phyloP scores from a whole-genome alignment of 2,797 vertebrate genomes.

The Hafferia zeledoni region DNA sequence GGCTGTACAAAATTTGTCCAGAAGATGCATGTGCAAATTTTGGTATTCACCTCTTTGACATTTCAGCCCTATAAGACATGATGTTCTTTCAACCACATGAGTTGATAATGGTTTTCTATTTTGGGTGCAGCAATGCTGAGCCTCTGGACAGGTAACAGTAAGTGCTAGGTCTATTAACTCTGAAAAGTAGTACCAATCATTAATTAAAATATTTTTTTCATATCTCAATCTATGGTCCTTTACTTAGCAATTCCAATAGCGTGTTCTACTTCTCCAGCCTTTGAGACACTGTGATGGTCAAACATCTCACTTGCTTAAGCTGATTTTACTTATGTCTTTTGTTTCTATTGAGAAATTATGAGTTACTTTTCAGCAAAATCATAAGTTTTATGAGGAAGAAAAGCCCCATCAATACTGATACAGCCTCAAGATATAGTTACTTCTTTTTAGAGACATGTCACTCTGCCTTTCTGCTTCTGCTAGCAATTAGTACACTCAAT shows the following conservation, averaged over 20 bases:
- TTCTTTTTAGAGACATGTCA: background rate
- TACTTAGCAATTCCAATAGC: background rate
- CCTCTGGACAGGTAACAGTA: background rate
- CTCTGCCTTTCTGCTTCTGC: background rate
- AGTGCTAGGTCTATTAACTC: background rate
- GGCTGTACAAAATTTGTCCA: background rate
- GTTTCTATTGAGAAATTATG: background rate
- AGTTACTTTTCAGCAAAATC: background rate
- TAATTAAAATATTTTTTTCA: background rate
- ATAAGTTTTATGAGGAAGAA: background rate
- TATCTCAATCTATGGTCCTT: background rate
- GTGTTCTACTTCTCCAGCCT: background rate
- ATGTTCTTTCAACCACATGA: background rate
- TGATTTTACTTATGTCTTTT: background rate
- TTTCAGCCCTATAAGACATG: background rate
- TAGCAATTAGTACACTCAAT: background rate
- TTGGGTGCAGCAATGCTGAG: accelerated
- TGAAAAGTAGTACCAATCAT: background rate
- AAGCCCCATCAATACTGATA: background rate
- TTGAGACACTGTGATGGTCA: background rate
- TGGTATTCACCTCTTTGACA: background rate
- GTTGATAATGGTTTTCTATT: background rate
- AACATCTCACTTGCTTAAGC: background rate
- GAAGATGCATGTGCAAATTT: background rate
- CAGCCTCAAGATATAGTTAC: background rate